Conservation (phyloP, 2,113 vertebrate genomes). For the Colius striatus region DNA sequence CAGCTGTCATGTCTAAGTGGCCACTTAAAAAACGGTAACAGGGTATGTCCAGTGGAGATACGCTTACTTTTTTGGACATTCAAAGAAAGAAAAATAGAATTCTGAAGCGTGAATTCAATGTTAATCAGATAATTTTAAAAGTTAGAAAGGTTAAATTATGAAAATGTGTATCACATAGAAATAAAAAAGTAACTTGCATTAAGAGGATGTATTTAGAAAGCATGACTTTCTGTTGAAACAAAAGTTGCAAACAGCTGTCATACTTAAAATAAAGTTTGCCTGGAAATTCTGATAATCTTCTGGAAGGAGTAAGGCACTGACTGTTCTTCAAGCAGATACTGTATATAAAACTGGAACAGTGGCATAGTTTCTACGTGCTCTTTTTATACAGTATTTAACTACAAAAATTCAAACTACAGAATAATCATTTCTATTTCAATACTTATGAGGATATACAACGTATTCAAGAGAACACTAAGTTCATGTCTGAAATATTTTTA, state of each 20-base stretch:
- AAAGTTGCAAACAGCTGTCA: not conserved
- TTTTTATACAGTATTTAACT: not conserved
- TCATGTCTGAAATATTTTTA: not conserved
- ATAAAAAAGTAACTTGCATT: not conserved
- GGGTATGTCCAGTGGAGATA: not conserved
- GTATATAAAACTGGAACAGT: not conserved
- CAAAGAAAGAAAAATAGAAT: not conserved
- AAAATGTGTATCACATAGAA: not conserved
- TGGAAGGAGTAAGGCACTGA: not conserved
- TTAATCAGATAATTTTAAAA: not conserved
- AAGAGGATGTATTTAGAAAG: not conserved
- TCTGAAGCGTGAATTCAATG: not conserved
- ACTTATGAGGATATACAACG: not conserved
- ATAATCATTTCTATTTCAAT: not conserved
- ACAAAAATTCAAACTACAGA: not conserved
- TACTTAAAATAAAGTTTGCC: not conserved
- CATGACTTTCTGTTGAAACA: not conserved
- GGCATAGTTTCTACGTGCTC: not conserved
- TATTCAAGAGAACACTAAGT: not conserved
- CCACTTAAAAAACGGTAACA: not conserved
- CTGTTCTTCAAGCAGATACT: not conserved
- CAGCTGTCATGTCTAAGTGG: not conserved
- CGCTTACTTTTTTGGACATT: not conserved
- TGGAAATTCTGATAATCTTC: not conserved
- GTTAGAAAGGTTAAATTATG: not conserved